phyloP scores from a whole-genome alignment of 2,113 vertebrate genomes.

The Lipotes vexillifer region DNA sequence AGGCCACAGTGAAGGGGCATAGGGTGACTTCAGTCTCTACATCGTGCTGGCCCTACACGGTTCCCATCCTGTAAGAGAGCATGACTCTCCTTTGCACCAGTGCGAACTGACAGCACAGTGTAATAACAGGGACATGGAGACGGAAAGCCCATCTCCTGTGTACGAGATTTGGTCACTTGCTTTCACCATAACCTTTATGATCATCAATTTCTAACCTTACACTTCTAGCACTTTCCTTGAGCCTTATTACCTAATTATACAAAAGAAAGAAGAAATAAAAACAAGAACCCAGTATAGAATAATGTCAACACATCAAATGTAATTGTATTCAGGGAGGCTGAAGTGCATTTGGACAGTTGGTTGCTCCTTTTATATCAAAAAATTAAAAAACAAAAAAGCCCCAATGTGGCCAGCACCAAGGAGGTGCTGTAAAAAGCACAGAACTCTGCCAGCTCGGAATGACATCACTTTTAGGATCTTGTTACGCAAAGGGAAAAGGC shows the following conservation, averaged over 20 bases:
- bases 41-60: background rate
- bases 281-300: slow-evolving; percentile 32
- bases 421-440: slow-evolving; percentile 73
- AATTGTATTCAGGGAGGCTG: slow-evolving; percentile 58
- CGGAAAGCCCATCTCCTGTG: background rate
- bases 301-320: slow-evolving; percentile 49
- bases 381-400: background rate
- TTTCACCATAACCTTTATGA: background rate
- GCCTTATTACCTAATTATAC: slow-evolving; percentile 28
- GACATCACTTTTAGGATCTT: slow-evolving; percentile 76
- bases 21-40: slow-evolving; percentile 57
- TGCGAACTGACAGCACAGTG: background rate
- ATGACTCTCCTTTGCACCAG: background rate
- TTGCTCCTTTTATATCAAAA: slow-evolving; percentile 54
- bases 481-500: slow-evolving; percentile 74
- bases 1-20: slow-evolving; percentile 60
- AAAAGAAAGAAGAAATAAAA: slow-evolving; percentile 24
- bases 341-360: slow-evolving; percentile 54
- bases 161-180: background rate
- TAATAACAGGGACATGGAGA: background rate
- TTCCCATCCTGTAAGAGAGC: background rate
- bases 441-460: slow-evolving; percentile 73
- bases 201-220: background rate
- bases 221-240: background rate
- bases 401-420: slow-evolving; percentile 53